A percentile compares a stretch with the other conserved stretches of the same genome.
Conservation (phyloP, 2,113 vertebrate species). For the Neopipo cinnamomea region DNA sequence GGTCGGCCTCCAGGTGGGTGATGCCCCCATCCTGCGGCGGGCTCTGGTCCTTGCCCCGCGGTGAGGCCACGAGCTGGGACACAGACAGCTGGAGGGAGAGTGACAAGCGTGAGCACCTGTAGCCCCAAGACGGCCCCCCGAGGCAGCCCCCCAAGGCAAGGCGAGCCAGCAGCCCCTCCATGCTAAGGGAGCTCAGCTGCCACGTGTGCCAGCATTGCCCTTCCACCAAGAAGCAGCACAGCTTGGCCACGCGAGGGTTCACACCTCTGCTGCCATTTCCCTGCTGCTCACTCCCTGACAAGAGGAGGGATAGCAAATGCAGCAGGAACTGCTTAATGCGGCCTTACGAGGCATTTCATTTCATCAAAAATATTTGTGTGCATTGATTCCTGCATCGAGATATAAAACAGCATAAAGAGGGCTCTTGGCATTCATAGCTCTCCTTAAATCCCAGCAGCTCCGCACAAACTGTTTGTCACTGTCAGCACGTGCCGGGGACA, state of each 20-base stretch:
- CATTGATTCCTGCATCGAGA: background rate
- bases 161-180: background rate
- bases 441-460: background rate
- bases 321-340: background rate
- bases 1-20: slow-evolving; percentile 80
- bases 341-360: background rate
- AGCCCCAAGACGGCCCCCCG: fast-evolving
- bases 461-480: background rate
- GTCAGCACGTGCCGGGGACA: background rate
- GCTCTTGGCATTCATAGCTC: background rate
- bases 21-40: slow-evolving; percentile 16
- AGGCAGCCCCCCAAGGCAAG: fast-evolving
- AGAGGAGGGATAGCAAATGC: background rate
- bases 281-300: background rate
- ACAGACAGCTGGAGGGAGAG: slow-evolving; percentile 80
- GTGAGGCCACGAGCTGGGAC: slow-evolving; percentile 81
- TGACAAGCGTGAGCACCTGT: background rate
- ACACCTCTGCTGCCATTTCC: background rate
- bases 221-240: background rate
- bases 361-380: background rate
- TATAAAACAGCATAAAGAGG: background rate
- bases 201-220: fast-evolving
- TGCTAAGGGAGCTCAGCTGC: background rate
- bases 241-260: background rate
- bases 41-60: slow-evolving; percentile 51